These are phyloP conservation scores for Chionomys nivalis DNA, from an alignment of 2,113 vertebrate species.

Conservation along the genomic window DNA sequence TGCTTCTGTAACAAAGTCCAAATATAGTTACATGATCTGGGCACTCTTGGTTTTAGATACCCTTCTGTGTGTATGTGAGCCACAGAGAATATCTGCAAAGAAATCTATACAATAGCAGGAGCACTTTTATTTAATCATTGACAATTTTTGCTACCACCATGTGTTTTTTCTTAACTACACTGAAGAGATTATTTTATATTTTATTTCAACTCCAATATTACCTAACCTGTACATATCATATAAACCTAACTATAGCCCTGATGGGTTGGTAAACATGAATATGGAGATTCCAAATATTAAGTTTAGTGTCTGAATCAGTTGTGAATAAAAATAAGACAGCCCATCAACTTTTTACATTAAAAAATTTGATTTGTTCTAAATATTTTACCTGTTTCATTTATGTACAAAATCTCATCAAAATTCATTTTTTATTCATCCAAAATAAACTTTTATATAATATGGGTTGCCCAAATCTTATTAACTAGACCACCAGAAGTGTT, in stretches of 20 bases:
- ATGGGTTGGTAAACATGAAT: background rate
- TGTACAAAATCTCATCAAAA: constrained; percentile 53
- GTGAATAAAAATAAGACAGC: constrained; percentile 56
- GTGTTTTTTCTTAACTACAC: background rate
- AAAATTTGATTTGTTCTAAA: background rate
- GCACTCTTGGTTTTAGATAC: constrained; percentile 80
- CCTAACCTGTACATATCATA: constrained; percentile 22
- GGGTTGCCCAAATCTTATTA: background rate
- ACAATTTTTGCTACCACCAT: background rate
- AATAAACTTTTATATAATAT: background rate
- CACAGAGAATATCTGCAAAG: background rate
- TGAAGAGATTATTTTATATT: constrained; percentile 7
- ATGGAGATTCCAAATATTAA: constrained; percentile 68
- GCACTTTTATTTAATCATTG: constrained; percentile 39
- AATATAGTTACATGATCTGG: constrained; percentile 77
- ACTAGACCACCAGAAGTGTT: constrained; percentile 37
- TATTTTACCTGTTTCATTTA: constrained; percentile 32
- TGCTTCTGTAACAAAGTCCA: background rate
- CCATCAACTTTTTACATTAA: constrained; percentile 2
- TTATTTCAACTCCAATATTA: constrained; percentile 27
- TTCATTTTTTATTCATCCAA: constrained; percentile 13
- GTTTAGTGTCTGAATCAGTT: constrained; percentile 66
- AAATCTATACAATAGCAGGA: background rate
- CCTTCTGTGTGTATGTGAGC: background rate
- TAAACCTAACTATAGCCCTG: background rate